Base-by-base conservation (phyloP, 2,797 vertebrate species). In the Cuniculus paca region DNA sequence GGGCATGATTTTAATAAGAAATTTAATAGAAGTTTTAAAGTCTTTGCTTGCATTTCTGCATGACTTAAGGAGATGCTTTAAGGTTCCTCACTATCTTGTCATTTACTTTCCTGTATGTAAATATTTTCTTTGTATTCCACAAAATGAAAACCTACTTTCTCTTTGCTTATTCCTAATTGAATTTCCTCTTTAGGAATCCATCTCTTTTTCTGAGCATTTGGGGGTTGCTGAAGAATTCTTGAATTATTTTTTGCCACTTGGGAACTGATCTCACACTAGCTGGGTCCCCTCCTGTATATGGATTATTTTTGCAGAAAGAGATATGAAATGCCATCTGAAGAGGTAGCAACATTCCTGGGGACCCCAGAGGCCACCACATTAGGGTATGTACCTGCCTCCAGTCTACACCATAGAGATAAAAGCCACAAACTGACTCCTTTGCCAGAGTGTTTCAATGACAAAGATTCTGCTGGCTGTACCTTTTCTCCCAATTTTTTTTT, bases 211-310 rank as follows among this genome's bases (percentile, higher is more conserved):
- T 0, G 97, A 97, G 39, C 94, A 98, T 90, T 97, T 98, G 1
- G 98, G 68, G 98, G 98, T 0, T 98, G 98, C 0, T 98, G 26
- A 99, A 99, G 98, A 99, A 99, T 14, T 99, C 98, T 3, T 99
- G 98, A 12, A 99, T 99, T 50, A 99, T 98, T 86, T 98, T 99
- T 96, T 99, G 99, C 99, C 99, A 99, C 45, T 96, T 96, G 0
- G 99, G 99, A 0, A 98, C 99, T 28, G 99, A 99, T 8, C 99
- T 98, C 8, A 98, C 93, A 79, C 99, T 99, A 39, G 99, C 98
- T 0, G 98, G 98, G 96, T 99, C 99, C 99, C 99, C 98, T 0
- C 98, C 98, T 0, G 96, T 98, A 2, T 99, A 99, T 63, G 99
- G 20, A n/a, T 36, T 99, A 60, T 2, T 45, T 95, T 98, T 99